A percentile compares a stretch with the other conserved stretches of the same genome.
These are phyloP conservation scores for Eupithecia tripunctaria DNA, from an alignment of 2,888 invertebrate species.

Conservation along the genomic window DNA sequence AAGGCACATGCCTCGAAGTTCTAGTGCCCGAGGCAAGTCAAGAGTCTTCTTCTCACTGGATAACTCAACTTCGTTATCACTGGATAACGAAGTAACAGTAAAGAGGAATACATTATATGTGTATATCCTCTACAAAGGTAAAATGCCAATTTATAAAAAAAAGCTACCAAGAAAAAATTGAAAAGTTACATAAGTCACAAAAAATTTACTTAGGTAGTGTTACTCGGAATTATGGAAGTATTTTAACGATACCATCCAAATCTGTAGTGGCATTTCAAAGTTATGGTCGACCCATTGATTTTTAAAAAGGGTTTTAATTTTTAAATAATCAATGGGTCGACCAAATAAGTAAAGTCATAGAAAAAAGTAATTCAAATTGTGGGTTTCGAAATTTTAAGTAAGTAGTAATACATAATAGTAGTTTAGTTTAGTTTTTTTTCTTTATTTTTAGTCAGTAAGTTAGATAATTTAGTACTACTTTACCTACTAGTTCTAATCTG, in stretches of 20 bases:
- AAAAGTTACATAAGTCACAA: too few relatives aligned
- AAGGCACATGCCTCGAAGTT: neutral
- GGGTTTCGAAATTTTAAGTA: neutral
- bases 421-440: too few relatives aligned
- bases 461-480: too few relatives aligned
- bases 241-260: neutral
- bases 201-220: too few relatives aligned
- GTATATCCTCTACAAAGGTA: neutral
- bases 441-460: too few relatives aligned
- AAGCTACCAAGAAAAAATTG: too few relatives aligned
- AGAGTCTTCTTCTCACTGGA: slow-evolving; percentile 9
- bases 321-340: too few relatives aligned
- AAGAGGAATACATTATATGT: neutral
- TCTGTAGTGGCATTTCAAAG: neutral
- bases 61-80: too few relatives aligned
- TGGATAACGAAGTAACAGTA: slow-evolving; percentile 17
- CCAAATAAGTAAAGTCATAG: neutral
- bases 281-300: too few relatives aligned
- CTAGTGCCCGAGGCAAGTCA: neutral
- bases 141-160: neutral
- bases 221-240: neutral
- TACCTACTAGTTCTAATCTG: too few relatives aligned
- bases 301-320: too few relatives aligned
- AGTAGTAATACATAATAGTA: too few relatives aligned
- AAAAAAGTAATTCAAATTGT: neutral